phyloP scores from a whole-genome alignment of 2,888 invertebrate species.

The Melolontha melolontha region DNA sequence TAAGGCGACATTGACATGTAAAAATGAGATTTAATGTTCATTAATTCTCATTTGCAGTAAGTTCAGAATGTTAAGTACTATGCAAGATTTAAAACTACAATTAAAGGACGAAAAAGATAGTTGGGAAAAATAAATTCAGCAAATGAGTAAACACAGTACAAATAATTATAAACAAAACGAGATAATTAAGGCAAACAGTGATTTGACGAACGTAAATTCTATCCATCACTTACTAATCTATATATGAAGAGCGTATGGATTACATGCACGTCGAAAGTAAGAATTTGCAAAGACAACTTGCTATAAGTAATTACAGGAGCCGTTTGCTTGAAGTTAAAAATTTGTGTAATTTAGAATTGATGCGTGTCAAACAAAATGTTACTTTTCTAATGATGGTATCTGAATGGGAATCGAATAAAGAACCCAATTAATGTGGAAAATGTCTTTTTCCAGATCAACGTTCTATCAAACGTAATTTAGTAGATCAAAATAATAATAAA shows the following conservation, averaged over 20 bases:
- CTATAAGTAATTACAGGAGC: constrained; percentile 62
- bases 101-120: constrained; percentile 57
- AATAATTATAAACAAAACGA: constrained; percentile 29
- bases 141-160: constrained; percentile 7
- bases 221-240: neutral
- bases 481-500: constrained; percentile 23
- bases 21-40: no score
- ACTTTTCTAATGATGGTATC: constrained; percentile 60
- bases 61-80: no score
- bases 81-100: constrained; percentile 55
- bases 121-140: constrained; percentile 59
- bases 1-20: no score
- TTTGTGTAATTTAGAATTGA: constrained; percentile 64
- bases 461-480: neutral
- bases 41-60: no score
- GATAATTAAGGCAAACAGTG: neutral
- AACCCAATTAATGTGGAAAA: constrained; percentile 35
- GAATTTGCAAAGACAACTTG: constrained; percentile 58
- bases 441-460: constrained; percentile 2
- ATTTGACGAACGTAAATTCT: neutral
- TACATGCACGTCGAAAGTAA: constrained; percentile 58
- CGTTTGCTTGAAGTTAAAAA: constrained; percentile 64
- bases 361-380: constrained; percentile 61
- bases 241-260: constrained; percentile 58
- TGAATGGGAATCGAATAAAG: constrained; percentile 57